Evolutionary conservation across 2,797 vertebrate genomes (phyloP).

Genomic region (Allobates femoralis): DNA sequence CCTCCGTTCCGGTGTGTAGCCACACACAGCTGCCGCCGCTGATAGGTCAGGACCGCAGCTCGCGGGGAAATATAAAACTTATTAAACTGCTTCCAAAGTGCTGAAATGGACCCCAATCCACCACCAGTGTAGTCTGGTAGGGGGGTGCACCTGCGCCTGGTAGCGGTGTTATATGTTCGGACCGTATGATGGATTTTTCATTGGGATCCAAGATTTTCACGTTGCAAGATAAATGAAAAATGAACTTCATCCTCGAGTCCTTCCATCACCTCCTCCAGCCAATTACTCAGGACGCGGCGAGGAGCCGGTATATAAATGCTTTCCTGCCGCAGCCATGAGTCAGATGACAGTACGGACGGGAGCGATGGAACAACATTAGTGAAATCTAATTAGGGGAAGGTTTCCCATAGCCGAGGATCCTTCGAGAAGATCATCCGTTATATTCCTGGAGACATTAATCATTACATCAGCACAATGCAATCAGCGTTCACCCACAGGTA

Average conservation of each 20-base stretch:
- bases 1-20: too few species aligned
- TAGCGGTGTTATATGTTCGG: too few species aligned
- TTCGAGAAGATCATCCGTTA: background rate
- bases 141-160: too few species aligned
- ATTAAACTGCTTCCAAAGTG: too few species aligned
- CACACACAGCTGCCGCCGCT: too few species aligned
- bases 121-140: too few species aligned
- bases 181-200: background rate
- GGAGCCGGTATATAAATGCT: slow-evolving; percentile 30
- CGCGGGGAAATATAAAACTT: too few species aligned
- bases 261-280: slow-evolving; percentile 5
- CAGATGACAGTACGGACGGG: slow-evolving; percentile 17
- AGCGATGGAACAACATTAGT: slow-evolving; percentile 35
- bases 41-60: too few species aligned
- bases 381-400: slow-evolving; percentile 52
- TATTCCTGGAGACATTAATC: slow-evolving; percentile 27
- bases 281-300: slow-evolving; percentile 18
- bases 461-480: slow-evolving; percentile 28
- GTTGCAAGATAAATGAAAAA: background rate
- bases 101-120: too few species aligned
- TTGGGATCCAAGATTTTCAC: background rate
- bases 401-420: slow-evolving; percentile 25
- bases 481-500: background rate
- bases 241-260: background rate
- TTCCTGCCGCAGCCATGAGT: slow-evolving; percentile 34